Evolutionary conservation across 92 coral and sea anemone genomes (phyloP).

Genomic region (Blastomussa wellsi): DNA sequence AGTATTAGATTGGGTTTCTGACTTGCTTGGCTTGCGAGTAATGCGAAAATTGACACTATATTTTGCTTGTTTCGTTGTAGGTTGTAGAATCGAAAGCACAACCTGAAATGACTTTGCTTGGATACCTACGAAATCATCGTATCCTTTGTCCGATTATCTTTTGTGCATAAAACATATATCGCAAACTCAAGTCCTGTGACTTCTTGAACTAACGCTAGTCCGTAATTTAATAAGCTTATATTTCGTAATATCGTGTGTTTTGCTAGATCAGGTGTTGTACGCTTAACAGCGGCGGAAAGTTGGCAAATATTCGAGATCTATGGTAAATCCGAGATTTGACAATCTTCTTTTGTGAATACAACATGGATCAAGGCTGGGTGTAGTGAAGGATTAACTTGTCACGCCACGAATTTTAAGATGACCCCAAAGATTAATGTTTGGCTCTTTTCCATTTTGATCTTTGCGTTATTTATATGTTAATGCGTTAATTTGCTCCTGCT

Average conservation of each 20-base stretch:
- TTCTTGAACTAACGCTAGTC: too few relatives aligned
- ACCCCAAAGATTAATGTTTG: neutral
- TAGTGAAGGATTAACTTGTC: neutral
- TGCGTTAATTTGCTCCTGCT: neutral
- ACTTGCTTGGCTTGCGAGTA: too few relatives aligned
- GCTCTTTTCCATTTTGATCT: neutral
- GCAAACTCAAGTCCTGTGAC: too few relatives aligned
- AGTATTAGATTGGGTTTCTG: too few relatives aligned
- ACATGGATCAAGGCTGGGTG: neutral
- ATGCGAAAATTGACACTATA: too few relatives aligned
- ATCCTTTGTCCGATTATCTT: slow-evolving; percentile 67
- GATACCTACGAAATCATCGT: slow-evolving; percentile 72
- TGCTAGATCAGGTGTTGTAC: too few relatives aligned
- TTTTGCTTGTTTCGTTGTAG: slow-evolving; percentile 32
- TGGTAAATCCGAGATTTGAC: neutral
- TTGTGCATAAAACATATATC: too few relatives aligned
- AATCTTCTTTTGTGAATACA: neutral
- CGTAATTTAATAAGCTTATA: too few relatives aligned
- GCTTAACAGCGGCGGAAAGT: neutral
- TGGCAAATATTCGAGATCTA: neutral
- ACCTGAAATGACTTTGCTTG: slow-evolving; percentile 80
- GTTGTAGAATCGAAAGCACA: slow-evolving; percentile 64
- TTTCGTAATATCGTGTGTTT: too few relatives aligned
- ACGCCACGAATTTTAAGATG: neutral
- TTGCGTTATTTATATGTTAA: neutral